These are phyloP conservation scores for Drosophila leonis DNA, from an alignment of 2,888 invertebrate genomes.

Conservation along the genomic window DNA sequence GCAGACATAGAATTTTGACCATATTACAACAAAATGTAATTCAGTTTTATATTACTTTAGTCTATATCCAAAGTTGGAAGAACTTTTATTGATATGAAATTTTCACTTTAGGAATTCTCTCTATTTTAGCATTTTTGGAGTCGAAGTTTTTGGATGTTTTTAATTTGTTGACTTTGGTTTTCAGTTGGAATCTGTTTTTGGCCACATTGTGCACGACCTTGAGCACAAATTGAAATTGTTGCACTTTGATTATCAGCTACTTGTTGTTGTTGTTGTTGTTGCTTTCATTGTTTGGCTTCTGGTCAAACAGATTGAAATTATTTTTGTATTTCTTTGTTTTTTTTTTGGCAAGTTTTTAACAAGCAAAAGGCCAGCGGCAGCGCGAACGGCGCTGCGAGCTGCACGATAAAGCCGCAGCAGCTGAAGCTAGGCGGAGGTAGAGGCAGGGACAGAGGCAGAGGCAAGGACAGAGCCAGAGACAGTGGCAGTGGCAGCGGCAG, in stretches of 20 bases:
- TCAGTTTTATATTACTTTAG: no score
- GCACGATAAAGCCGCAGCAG: conserved; percentile 11
- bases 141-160: neutral
- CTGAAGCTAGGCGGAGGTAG: neutral
- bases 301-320: conserved; percentile 63
- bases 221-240: conserved; percentile 44
- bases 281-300: conserved; percentile 48
- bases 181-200: neutral
- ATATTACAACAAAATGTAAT: no score
- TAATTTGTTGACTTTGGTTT: neutral
- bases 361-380: conserved; percentile 46
- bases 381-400: conserved; percentile 3
- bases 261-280: conserved; percentile 16
- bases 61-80: no score
- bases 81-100: no score
- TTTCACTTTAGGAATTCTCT: neutral
- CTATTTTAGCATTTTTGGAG: neutral
- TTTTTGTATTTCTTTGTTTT: conserved; percentile 10
- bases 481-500: conserved; percentile 8
- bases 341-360: conserved; percentile 70
- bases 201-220: conserved; percentile 52
- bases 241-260: conserved; percentile 46
- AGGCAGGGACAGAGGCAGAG: neutral
- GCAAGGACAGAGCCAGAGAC: neutral
- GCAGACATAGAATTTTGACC: no score